These are phyloP conservation scores for Trissonchulus sp. DNA, from an alignment of 2,888 invertebrate species.

Conservation along the genomic window DNA sequence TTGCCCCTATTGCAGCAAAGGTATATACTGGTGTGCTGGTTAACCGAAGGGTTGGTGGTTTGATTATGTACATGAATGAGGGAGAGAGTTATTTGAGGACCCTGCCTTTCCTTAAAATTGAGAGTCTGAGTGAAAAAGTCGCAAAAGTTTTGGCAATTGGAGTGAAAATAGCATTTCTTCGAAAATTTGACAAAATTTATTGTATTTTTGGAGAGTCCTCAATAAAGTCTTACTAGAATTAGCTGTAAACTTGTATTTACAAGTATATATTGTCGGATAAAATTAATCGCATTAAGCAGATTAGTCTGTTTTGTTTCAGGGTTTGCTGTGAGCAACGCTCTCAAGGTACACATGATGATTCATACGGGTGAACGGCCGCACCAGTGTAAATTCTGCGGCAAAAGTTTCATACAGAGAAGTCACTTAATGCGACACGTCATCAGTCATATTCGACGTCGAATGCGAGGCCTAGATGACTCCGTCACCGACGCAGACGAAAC, in stretches of 20 bases:
- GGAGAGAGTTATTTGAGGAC: too few species aligned
- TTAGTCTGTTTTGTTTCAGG: slow-evolving; percentile 23
- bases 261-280: too few species aligned
- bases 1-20: slow-evolving; percentile 28
- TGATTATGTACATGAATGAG: too few species aligned
- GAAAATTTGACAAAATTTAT: too few species aligned
- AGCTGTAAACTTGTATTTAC: too few species aligned
- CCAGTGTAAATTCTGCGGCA: slow-evolving; percentile 30
- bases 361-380: slow-evolving; percentile 31
- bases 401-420: slow-evolving; percentile 27
- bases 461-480: slow-evolving; percentile 2
- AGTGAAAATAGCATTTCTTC: too few species aligned
- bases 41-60: too few species aligned
- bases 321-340: slow-evolving; percentile 26
- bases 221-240: too few species aligned
- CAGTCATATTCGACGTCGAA: slow-evolving; percentile 27
- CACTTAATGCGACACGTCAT: slow-evolving; percentile 29
- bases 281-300: neutral
- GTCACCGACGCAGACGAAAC: neutral
- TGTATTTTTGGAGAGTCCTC: too few species aligned
- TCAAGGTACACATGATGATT: slow-evolving; percentile 33
- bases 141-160: too few species aligned
- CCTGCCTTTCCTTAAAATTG: too few species aligned
- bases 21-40: slow-evolving; percentile 27
- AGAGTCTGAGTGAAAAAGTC: too few species aligned